phyloP scores from a whole-genome alignment of 1,140 invertebrate genomes.

The Venturia canescens region DNA sequence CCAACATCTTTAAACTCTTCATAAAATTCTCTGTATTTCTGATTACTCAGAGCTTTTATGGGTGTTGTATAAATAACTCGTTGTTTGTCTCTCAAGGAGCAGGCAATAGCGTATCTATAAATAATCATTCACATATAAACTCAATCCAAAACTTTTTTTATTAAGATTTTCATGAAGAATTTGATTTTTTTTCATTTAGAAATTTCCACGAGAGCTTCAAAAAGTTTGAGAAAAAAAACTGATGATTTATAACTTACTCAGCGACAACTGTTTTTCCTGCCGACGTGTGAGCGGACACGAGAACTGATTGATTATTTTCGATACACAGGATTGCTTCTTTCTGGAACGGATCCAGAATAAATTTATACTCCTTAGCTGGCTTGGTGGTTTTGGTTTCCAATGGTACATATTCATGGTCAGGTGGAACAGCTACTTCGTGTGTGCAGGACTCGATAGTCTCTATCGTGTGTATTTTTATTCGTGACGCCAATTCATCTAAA shows the following conservation, averaged over 20 bases:
- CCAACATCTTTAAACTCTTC: constrained; percentile 99
- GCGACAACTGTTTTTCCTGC: constrained; percentile 99
- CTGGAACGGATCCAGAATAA: constrained; percentile 98
- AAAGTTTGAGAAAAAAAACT: constrained; percentile 15
- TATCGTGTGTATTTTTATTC: constrained; percentile 90
- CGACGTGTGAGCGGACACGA: constrained; percentile 99
- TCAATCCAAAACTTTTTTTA: not conserved
- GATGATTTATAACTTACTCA: constrained; percentile 85
- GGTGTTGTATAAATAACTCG: constrained; percentile 99
- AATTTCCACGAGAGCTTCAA: not conserved
- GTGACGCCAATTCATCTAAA: constrained; percentile 78
- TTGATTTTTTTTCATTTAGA: not conserved
- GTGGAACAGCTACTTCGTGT: constrained; percentile 95
- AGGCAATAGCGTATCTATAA: constrained; percentile 85
- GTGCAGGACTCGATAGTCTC: constrained; percentile 93
- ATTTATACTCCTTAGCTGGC: constrained; percentile 95
- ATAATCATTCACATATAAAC: not conserved
- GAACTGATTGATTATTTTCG: constrained; percentile 97
- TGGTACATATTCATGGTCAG: constrained; percentile 89
- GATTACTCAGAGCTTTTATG: constrained; percentile 99
- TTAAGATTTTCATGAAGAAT: not conserved
- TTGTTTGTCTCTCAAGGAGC: constrained; percentile 84
- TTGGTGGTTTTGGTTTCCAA: constrained; percentile 79
- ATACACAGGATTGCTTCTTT: constrained; percentile 98
- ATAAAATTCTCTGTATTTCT: constrained; percentile 98